Base-by-base conservation (phyloP, 1,140 invertebrate species). In the Globodera rostochiensis region DNA sequence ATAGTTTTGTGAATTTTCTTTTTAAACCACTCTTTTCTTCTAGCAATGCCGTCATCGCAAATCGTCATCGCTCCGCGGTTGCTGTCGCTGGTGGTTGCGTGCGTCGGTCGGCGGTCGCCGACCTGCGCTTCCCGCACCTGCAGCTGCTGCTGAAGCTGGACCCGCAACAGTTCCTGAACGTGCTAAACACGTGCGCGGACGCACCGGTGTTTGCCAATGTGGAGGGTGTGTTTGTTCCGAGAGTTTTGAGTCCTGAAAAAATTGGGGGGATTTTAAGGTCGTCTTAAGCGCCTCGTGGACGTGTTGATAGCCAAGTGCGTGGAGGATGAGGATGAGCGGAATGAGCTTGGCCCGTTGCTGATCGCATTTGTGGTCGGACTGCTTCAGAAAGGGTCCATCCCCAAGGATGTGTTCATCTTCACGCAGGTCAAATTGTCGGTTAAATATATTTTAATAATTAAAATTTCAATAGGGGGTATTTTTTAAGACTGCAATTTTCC, bases 121-220 rank as follows among this genome's bases (percentile, higher is more conserved):
- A 79, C 36, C 71, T 83, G n/a, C 84, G 36, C 13, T 89, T 88
- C 66, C 87, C 87, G 6, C 89, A 91, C 85, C 86, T 92, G 67
- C 92, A 94, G 83, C 93, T 94, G 8, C 91, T 97, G 45, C 91
- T 97, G 4, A 92, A 93, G 84, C 96, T 95, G 89, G 95, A 97
- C 88, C 94, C 94, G 0, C 92, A 94, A 75, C 95, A 96, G 87
- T 96, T 96, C 87, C 91, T 97, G 4, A 96, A 97, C 90, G 95
- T 89, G n/a, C 81, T 88, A n/a, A 83, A 73, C 60, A 89, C 85
- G 13, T 88, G 87, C 80, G 80, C 87, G n/a, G 87, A 88, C 78
- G 81, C 85, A 36, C 75, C 88, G 8, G 80, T 88, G 15, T 87
- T 87, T 36, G 13, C 87, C 19, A 73, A 81, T 47, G 77, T 82